Evolutionary conservation across 2,797 vertebrate genomes (phyloP).

Genomic region (Telmatherina bonti): DNA sequence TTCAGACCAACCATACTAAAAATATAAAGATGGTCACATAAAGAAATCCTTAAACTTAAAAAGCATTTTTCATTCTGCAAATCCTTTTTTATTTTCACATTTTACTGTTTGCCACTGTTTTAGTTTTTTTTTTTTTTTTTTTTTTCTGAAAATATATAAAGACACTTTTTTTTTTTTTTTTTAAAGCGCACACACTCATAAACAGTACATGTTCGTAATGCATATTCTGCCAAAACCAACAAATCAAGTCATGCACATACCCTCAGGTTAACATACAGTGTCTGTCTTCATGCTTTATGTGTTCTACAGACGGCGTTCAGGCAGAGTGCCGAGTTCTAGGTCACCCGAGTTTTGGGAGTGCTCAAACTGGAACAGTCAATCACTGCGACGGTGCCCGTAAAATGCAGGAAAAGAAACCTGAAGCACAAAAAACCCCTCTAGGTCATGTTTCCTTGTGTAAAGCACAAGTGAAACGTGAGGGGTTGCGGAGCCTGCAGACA

Average conservation of each 20-base stretch:
- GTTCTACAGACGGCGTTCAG: background rate
- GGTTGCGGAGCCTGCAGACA: conserved; percentile 16
- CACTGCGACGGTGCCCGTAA: conserved; percentile 6
- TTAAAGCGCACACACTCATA: background rate
- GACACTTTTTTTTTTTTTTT: no score
- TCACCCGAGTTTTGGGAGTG: conserved; percentile 17
- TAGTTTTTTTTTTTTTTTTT: background rate
- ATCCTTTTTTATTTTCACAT: no score
- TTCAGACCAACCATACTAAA: background rate
- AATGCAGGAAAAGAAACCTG: conserved; percentile 7
- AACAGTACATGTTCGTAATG: background rate
- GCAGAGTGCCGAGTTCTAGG: background rate
- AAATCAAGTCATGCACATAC: background rate
- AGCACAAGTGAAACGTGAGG: conserved; percentile 10
- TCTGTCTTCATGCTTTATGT: conserved; percentile 10
- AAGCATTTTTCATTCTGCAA: background rate
- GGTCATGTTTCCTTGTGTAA: conserved; percentile 26
- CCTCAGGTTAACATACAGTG: background rate
- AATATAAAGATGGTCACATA: background rate
- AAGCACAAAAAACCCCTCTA: conserved; percentile 9
- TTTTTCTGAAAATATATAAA: background rate
- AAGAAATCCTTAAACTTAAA: background rate
- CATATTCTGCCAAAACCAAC: background rate
- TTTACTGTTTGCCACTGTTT: background rate
- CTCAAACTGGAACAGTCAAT: conserved; percentile 11